These are phyloP conservation scores for Drosophila obscura DNA, from an alignment of 1,140 invertebrate genomes.

Conservation along the genomic window DNA sequence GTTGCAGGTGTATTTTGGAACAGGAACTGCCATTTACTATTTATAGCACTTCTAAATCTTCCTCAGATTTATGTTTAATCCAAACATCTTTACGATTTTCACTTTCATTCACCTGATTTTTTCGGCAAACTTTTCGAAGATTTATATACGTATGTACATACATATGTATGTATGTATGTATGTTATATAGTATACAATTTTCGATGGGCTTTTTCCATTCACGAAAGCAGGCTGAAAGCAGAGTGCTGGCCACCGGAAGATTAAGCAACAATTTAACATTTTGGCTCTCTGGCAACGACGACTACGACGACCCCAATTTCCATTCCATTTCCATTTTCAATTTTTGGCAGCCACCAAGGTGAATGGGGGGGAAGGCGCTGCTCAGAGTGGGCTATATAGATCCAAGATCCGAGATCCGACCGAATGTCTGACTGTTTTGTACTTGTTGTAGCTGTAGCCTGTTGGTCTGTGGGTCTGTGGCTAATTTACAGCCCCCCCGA, in stretches of 20 bases:
- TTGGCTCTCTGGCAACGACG: slow-evolving; percentile 48
- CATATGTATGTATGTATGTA: slow-evolving; percentile 21
- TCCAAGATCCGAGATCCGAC: slow-evolving; percentile 20
- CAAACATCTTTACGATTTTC: slow-evolving; percentile 2
- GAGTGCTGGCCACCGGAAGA: slow-evolving; percentile 67
- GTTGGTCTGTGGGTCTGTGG: slow-evolving; percentile 5
- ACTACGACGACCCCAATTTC: slow-evolving; percentile 61
- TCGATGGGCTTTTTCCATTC: slow-evolving; percentile 65
- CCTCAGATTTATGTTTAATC: not conserved
- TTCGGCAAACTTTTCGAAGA: slow-evolving; percentile 18
- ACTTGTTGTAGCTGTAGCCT: slow-evolving; percentile 19
- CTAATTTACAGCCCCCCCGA: slow-evolving; percentile 59
- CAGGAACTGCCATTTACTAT: not conserved
- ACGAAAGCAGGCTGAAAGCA: slow-evolving; percentile 42
- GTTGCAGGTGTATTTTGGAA: too few species aligned
- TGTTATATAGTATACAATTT: slow-evolving; percentile 37
- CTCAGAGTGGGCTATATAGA: slow-evolving; percentile 15
- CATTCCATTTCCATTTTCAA: slow-evolving; percentile 60
- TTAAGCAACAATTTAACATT: slow-evolving; percentile 71
- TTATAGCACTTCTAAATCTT: too few species aligned
- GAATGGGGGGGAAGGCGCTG: slow-evolving; percentile 32
- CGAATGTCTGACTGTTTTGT: slow-evolving; percentile 47
- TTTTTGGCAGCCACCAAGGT: slow-evolving; percentile 67
- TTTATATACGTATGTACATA: slow-evolving; percentile 28
- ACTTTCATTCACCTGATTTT: slow-evolving; percentile 37